These are phyloP conservation scores for Pseudomyrmex pallidus DNA, from an alignment of 1,140 invertebrate genomes.

Conservation along the genomic window DNA sequence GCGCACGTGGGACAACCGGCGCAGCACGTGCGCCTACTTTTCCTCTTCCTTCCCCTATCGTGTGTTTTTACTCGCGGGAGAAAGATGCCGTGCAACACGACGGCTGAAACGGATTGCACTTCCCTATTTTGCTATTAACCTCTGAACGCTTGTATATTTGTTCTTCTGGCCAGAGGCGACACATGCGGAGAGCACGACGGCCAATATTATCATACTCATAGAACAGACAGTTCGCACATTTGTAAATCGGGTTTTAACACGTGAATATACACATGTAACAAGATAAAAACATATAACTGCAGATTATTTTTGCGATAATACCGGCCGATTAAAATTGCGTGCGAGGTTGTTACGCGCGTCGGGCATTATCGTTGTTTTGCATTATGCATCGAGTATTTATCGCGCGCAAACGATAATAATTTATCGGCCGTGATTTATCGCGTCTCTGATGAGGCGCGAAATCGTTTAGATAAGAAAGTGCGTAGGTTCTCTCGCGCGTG, in stretches of 20 bases:
- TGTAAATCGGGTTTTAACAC: too few species aligned
- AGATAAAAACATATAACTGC: not conserved
- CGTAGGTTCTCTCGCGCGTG: not conserved
- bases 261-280: not conserved
- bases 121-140: not conserved
- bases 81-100: constrained; percentile 2
- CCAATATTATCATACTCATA: not conserved
- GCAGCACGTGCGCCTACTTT: not conserved
- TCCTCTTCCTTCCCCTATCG: too few species aligned
- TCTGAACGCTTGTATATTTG: not conserved
- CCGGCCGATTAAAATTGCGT: not conserved
- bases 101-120: not conserved
- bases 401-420: too few species aligned
- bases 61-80: constrained; percentile 16
- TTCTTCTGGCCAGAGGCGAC: not conserved
- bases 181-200: too few species aligned
- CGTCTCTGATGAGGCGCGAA: too few species aligned
- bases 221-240: not conserved
- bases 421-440: too few species aligned
- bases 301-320: too few species aligned
- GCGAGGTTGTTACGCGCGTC: too few species aligned
- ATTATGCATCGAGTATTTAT: too few species aligned
- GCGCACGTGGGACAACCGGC: constrained; percentile 3
- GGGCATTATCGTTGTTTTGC: too few species aligned
- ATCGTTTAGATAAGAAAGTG: not conserved